Conservation (phyloP, 1,140 invertebrate species). For the Drosophila cardini region DNA sequence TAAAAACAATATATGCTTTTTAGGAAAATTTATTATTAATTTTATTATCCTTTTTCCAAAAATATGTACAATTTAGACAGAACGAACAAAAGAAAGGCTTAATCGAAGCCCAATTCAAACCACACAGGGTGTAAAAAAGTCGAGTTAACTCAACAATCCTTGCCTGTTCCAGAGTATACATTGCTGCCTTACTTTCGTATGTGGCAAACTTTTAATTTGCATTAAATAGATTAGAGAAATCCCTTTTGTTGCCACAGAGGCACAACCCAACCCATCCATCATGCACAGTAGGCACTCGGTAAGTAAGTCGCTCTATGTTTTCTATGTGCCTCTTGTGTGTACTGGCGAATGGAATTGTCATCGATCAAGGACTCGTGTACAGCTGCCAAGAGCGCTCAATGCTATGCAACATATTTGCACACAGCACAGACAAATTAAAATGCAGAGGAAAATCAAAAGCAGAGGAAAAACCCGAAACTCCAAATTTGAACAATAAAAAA, state of each 20-base stretch:
- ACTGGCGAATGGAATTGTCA: conserved; percentile 77
- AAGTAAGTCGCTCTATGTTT: neutral
- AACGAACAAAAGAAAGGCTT: too few relatives aligned
- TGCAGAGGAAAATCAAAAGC: conserved; percentile 52
- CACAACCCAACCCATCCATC: conserved; percentile 52
- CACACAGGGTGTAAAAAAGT: neutral
- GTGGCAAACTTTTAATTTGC: conserved; percentile 53
- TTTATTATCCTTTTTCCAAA: neutral
- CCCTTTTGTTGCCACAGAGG: conserved; percentile 8
- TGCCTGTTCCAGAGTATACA: neutral
- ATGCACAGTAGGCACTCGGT: conserved; percentile 21
- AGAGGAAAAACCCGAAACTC: conserved; percentile 12
- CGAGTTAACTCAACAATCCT: neutral
- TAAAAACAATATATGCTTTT: too few relatives aligned
- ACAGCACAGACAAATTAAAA: conserved; percentile 81
- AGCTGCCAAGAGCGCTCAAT: conserved; percentile 58
- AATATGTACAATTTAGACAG: too few relatives aligned
- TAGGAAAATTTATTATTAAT: too few relatives aligned
- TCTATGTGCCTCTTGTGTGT: neutral
- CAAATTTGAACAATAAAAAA: conserved; percentile 24
- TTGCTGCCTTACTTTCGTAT: neutral
- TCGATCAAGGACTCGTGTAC: conserved; percentile 64
- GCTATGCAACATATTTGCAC: conserved; percentile 60
- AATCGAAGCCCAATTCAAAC: too few relatives aligned
- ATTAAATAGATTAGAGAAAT: conserved; percentile 49